Conservation (phyloP, 35 echinoderm and acorn worm genomes). For the Ophioderma brevispina region DNA sequence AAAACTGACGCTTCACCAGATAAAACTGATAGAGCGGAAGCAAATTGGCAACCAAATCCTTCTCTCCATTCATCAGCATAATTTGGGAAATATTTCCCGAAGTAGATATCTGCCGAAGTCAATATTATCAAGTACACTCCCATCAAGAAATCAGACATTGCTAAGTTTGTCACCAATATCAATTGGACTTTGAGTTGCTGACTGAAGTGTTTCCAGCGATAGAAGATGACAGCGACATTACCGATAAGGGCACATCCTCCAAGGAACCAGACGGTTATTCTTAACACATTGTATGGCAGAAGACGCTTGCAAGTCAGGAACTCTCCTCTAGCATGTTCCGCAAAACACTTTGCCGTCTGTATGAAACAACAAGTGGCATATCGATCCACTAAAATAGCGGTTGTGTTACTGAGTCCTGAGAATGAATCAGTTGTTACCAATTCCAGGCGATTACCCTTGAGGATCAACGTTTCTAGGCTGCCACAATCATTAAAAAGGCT, state of each 20-base stretch:
- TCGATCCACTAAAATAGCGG: background rate
- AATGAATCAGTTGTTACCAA: background rate
- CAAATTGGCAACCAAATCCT: constrained; percentile 52
- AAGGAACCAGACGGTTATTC: constrained; percentile 67
- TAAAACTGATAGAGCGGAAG: constrained; percentile 56
- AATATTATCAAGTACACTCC: constrained; percentile 79
- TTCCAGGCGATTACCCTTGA: background rate
- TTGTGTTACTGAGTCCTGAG: background rate
- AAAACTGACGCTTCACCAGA: constrained; percentile 78
- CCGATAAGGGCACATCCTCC: constrained; percentile 65
- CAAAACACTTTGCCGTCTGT: background rate
- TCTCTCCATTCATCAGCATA: constrained; percentile 55
- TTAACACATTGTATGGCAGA: constrained; percentile 17
- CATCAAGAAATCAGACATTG: constrained; percentile 77
- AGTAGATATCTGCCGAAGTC: constrained; percentile 57
- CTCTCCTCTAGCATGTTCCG: background rate
- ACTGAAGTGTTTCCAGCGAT: background rate
- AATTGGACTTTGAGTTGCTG: background rate
- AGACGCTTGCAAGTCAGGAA: constrained; percentile 20
- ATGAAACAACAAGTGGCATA: background rate
- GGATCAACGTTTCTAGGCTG: background rate
- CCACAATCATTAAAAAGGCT: background rate
- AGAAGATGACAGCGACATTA: constrained; percentile 56
- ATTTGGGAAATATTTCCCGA: constrained; percentile 43
- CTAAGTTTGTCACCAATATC: constrained; percentile 65